A percentile compares a stretch with the other conserved stretches of the same genome.
These are phyloP conservation scores for Caenorhabditis macrosperma DNA, from an alignment of 2,888 invertebrate species.

Conservation along the genomic window DNA sequence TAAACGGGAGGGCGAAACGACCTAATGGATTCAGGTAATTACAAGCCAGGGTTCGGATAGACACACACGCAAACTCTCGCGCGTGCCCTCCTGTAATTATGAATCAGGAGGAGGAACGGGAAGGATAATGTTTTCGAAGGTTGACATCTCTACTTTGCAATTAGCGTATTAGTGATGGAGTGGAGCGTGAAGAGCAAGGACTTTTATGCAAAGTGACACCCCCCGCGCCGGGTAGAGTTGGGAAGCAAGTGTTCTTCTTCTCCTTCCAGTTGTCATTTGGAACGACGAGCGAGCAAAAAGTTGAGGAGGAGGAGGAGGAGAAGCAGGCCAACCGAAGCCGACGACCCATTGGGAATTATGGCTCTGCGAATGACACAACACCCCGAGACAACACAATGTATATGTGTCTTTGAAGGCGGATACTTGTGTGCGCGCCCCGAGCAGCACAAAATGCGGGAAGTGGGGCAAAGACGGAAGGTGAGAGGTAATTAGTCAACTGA, in stretches of 20 bases:
- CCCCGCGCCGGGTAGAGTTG: too few species aligned
- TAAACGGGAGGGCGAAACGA: neutral
- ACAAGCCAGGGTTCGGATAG: neutral
- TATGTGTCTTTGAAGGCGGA: constrained; percentile 21
- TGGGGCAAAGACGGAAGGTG: neutral
- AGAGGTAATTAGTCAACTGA: constrained; percentile 15
- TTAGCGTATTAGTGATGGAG: constrained; percentile 27
- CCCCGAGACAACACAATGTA: neutral
- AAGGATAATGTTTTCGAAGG: constrained; percentile 27
- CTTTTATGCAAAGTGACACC: constrained; percentile 36
- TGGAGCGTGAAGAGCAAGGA: constrained; percentile 43
- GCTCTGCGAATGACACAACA: constrained; percentile 42
- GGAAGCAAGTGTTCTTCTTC: constrained; percentile 26
- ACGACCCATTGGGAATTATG: constrained; percentile 45
- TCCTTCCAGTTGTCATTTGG: too few species aligned
- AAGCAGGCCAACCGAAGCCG: neutral
- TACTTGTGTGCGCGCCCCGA: constrained; percentile 29
- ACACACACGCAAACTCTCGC: constrained; percentile 42
- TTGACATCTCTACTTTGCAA: constrained; percentile 37
- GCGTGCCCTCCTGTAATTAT: constrained; percentile 33
- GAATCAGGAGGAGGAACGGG: constrained; percentile 3
- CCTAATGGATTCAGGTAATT: neutral
- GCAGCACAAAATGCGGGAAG: neutral
- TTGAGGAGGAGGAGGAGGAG: constrained; percentile 5
- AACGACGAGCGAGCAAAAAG: constrained; percentile 27